These are phyloP conservation scores for Notolepis coatsorum DNA, from an alignment of 2,797 vertebrate genomes.

Conservation along the genomic window DNA sequence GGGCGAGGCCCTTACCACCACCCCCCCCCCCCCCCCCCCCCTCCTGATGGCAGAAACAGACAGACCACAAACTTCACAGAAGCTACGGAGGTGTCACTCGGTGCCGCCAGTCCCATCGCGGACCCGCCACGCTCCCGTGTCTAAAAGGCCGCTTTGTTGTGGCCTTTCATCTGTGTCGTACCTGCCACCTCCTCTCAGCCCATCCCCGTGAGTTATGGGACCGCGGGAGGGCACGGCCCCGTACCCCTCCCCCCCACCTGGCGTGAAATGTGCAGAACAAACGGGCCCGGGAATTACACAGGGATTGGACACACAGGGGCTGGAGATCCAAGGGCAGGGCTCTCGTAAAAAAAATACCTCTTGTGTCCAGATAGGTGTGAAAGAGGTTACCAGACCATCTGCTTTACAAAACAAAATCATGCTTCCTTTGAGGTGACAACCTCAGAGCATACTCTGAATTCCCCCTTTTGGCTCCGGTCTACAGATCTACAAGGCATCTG, in stretches of 20 bases:
- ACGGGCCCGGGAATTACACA: constrained; percentile 81
- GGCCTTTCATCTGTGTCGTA: constrained; percentile 87
- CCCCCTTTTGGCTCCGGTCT: constrained; percentile 19
- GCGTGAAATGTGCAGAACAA: constrained; percentile 91
- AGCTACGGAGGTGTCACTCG: constrained; percentile 78
- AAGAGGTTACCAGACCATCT: constrained; percentile 69
- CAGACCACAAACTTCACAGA: constrained; percentile 69
- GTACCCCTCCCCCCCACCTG: constrained; percentile 79
- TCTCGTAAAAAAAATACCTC: constrained; percentile 55
- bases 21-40: too few species aligned
- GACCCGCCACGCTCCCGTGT: constrained; percentile 78
- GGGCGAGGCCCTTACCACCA: constrained; percentile 25
- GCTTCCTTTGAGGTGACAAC: constrained; percentile 51
- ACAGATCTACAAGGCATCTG: too few species aligned
- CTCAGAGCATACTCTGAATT: constrained; percentile 37
- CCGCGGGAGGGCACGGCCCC: constrained; percentile 77
- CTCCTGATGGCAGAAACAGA: constrained; percentile 92
- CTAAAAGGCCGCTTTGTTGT: constrained; percentile 87
- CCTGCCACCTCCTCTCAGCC: constrained; percentile 82
- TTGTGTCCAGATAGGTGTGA: constrained; percentile 66
- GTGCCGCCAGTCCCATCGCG: constrained; percentile 84
- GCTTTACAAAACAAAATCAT: constrained; percentile 54
- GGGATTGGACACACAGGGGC: constrained; percentile 75
- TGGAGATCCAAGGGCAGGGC: constrained; percentile 65
- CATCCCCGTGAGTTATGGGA: constrained; percentile 88